These are phyloP conservation scores for Chloebia gouldiae DNA, from an alignment of 2,113 vertebrate genomes.

Conservation along the genomic window DNA sequence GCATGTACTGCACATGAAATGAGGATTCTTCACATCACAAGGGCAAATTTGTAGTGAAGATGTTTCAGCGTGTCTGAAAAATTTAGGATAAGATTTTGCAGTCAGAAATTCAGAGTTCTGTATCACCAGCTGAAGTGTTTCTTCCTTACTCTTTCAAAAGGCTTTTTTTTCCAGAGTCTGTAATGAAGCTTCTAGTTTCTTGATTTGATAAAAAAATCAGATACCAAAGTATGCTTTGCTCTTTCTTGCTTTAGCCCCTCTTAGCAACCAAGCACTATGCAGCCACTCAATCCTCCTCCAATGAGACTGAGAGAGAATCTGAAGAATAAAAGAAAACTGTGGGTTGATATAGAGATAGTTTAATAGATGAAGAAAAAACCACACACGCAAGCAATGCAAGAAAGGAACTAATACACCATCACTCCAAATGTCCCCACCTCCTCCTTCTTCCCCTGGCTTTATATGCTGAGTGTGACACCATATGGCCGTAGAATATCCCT, in stretches of 20 bases:
- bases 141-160: not conserved
- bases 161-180: not conserved
- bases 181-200: not conserved
- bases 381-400: not conserved
- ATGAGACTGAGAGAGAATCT: not conserved
- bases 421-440: accelerated
- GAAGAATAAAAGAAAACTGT: not conserved
- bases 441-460: not conserved
- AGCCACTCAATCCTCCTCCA: not conserved
- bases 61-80: not conserved
- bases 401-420: not conserved
- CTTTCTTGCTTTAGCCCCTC: not conserved
- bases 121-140: not conserved
- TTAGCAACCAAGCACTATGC: not conserved
- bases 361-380: not conserved
- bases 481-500: not conserved
- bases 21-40: not conserved
- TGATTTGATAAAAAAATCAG: not conserved
- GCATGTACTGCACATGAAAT: not conserved
- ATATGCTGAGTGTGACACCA: not conserved
- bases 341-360: not conserved
- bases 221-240: not conserved
- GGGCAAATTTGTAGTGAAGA: not conserved
- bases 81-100: not conserved
- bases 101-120: not conserved